A percentile compares a stretch with the other conserved stretches of the same genome.
Conservation (phyloP, 2,113 vertebrate species). For the Scomber scombrus region DNA sequence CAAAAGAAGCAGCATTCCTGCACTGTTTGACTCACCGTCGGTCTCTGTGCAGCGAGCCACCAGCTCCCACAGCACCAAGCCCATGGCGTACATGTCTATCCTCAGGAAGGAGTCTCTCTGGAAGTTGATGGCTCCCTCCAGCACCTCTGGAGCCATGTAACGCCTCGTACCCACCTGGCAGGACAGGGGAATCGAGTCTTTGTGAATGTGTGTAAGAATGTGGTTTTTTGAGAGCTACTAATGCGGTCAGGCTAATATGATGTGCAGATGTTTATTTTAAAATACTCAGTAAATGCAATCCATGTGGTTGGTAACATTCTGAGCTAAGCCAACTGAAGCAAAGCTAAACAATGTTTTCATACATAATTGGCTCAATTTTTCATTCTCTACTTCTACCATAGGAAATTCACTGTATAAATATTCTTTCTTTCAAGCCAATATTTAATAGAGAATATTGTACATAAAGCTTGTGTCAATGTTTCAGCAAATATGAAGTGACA, state of each 20-base stretch:
- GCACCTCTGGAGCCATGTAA: constrained; percentile 98
- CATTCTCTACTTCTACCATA: neutral
- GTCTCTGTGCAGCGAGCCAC: constrained; percentile 93
- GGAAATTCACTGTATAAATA: neutral
- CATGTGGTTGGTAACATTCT: neutral
- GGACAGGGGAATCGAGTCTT: neutral
- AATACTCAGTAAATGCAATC: neutral
- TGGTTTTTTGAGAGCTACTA: neutral
- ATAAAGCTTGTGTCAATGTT: neutral
- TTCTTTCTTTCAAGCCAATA: neutral
- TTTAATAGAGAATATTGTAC: neutral
- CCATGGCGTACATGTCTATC: constrained; percentile 99
- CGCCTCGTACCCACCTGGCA: constrained; percentile 94
- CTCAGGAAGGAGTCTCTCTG: constrained; percentile 97
- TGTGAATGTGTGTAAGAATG: neutral
- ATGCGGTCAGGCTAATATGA: neutral
- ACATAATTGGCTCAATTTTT: neutral
- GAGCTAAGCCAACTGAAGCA: neutral
- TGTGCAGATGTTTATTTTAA: neutral
- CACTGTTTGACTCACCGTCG: constrained; percentile 87
- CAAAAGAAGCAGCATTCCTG: constrained; percentile 31
- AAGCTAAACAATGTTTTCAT: neutral
- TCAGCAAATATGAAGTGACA: neutral
- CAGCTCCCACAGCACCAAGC: constrained; percentile 96
- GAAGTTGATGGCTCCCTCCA: constrained; percentile 99